These are phyloP conservation scores for Bugula neritina DNA, from an alignment of 2,888 invertebrate species.

Conservation along the genomic window DNA sequence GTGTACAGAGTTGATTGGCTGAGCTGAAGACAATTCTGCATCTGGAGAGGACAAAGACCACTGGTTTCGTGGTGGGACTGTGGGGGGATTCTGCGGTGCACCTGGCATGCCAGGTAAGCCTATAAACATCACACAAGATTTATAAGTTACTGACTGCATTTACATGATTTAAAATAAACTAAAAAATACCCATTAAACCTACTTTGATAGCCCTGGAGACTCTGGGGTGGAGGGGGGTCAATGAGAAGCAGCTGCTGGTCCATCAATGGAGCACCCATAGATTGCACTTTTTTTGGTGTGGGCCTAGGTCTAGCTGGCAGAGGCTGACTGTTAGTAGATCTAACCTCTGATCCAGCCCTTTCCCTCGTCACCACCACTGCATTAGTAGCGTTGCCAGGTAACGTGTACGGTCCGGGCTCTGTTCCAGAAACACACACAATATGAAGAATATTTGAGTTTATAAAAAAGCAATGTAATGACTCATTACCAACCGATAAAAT, in stretches of 20 bases:
- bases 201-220: constrained; percentile 21
- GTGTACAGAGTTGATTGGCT: not conserved
- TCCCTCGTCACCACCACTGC: not conserved
- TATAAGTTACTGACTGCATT: not conserved
- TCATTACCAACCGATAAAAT: no score
- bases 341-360: not conserved
- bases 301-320: constrained; percentile 64
- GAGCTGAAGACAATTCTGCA: not conserved
- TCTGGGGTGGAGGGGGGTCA: not conserved
- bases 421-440: no score
- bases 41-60: constrained; percentile 20
- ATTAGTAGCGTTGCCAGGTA: no score
- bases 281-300: constrained; percentile 64
- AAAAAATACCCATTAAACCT: no score
- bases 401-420: no score
- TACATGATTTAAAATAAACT: not conserved
- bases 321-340: constrained; percentile 28
- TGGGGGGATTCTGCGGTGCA: not conserved
- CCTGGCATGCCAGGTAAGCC: constrained; percentile 14
- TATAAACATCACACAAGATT: not conserved
- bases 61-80: constrained; percentile 22
- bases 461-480: no score
- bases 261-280: constrained; percentile 21
- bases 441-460: no score
- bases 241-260: not conserved